Evolutionary conservation across 2,888 invertebrate species (phyloP).

Genomic region (Dicranocentrus wangi): DNA sequence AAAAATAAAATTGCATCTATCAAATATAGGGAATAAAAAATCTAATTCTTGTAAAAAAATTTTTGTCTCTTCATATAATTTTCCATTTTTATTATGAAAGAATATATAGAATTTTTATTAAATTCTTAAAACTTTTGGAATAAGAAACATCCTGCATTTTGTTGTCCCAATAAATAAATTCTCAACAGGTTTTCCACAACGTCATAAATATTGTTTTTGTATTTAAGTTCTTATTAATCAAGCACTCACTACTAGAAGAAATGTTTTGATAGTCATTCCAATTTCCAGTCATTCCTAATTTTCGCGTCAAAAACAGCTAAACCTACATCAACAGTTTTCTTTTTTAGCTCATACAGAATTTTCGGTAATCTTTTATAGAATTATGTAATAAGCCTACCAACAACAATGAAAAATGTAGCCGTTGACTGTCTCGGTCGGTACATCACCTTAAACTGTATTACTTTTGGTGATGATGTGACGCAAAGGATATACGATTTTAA

Average conservation of each 20-base stretch:
- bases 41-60: conserved; percentile 56
- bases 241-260: too few relatives aligned
- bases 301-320: background rate
- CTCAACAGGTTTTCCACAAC: too few relatives aligned
- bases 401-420: too few relatives aligned
- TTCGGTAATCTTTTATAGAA: too few relatives aligned
- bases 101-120: conserved; percentile 30
- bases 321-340: background rate
- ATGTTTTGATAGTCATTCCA: background rate
- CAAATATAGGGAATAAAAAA: conserved; percentile 56
- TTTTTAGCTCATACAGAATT: too few relatives aligned
- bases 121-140: conserved; percentile 12
- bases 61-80: conserved; percentile 26
- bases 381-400: too few relatives aligned
- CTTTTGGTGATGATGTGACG: too few relatives aligned
- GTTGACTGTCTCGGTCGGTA: too few relatives aligned
- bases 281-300: background rate
- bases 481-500: too few relatives aligned
- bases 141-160: conserved; percentile 22
- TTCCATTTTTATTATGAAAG: conserved; percentile 28
- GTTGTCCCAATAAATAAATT: conserved; percentile 5
- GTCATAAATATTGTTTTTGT: too few relatives aligned
- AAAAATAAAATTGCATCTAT: conserved; percentile 60
- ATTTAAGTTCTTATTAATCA: too few relatives aligned
- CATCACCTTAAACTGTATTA: too few relatives aligned